Conservation (phyloP, 2,797 vertebrate species). For the Epinephelus awoara region DNA sequence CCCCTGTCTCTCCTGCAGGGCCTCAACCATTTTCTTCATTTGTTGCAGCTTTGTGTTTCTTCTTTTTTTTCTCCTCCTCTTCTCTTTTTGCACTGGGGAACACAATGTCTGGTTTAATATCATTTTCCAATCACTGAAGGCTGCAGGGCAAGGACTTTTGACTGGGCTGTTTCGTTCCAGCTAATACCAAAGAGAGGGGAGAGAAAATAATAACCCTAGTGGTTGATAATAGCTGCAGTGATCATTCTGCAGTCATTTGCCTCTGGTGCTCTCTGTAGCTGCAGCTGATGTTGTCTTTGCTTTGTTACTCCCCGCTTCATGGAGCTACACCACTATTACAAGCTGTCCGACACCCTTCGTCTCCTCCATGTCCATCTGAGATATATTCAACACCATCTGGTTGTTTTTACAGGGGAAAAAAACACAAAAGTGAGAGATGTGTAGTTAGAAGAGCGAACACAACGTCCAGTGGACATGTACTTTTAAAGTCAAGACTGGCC, state of each 20-base stretch:
- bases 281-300: constrained; percentile 76
- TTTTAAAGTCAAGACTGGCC: constrained; percentile 52
- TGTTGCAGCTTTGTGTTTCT: constrained; percentile 72
- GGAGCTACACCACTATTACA: constrained; percentile 64
- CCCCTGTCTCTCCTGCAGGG: constrained; percentile 65
- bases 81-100: constrained; percentile 65
- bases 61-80: constrained; percentile 10
- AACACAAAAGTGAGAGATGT: constrained; percentile 23
- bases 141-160: constrained; percentile 79
- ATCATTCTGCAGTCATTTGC: constrained; percentile 82
- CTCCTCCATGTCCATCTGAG: constrained; percentile 68
- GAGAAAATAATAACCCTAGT: constrained; percentile 74
- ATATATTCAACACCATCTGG: constrained; percentile 80
- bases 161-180: constrained; percentile 77
- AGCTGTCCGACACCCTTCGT: constrained; percentile 74
- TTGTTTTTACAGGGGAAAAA: constrained; percentile 60
- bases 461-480: constrained; percentile 46
- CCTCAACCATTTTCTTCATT: constrained; percentile 79
- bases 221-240: constrained; percentile 74
- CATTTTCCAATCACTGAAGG: constrained; percentile 84
- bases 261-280: constrained; percentile 68
- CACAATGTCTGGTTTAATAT: constrained; percentile 84
- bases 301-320: constrained; percentile 66
- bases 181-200: constrained; percentile 79
- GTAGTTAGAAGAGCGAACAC: constrained; percentile 18